These are phyloP conservation scores for Gallinago nigripennis DNA, from an alignment of 2,797 vertebrate species.

Conservation along the genomic window DNA sequence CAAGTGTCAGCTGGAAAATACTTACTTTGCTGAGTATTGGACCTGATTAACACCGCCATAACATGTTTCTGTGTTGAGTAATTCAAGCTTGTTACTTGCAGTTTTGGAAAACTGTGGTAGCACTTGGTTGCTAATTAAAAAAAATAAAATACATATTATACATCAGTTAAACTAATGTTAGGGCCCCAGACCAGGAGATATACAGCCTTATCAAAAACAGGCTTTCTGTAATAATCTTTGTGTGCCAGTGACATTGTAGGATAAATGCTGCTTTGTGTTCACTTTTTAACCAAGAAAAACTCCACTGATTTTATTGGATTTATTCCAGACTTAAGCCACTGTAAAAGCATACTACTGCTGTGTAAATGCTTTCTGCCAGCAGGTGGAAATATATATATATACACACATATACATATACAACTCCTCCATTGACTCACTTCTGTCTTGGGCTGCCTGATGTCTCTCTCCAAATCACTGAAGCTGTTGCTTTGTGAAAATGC, in stretches of 20 bases:
- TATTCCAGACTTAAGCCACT: not conserved
- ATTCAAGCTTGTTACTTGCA: not conserved
- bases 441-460: not conserved
- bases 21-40: not conserved
- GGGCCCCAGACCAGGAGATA: not conserved
- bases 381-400: constrained; percentile 16
- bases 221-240: not conserved
- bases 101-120: not conserved
- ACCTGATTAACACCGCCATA: not conserved
- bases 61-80: not conserved
- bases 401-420: not conserved
- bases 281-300: not conserved
- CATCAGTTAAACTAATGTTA: not conserved
- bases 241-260: not conserved
- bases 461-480: not conserved
- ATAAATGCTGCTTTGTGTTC: not conserved
- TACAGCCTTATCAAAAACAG: not conserved
- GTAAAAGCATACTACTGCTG: not conserved
- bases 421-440: not conserved
- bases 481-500: not conserved
- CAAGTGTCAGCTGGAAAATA: not conserved
- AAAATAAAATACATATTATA: not conserved
- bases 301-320: not conserved
- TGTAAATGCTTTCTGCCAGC: constrained; percentile 33
- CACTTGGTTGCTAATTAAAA: not conserved